Conservation (phyloP, 2,113 vertebrate species). For the Thymallus thymallus region DNA sequence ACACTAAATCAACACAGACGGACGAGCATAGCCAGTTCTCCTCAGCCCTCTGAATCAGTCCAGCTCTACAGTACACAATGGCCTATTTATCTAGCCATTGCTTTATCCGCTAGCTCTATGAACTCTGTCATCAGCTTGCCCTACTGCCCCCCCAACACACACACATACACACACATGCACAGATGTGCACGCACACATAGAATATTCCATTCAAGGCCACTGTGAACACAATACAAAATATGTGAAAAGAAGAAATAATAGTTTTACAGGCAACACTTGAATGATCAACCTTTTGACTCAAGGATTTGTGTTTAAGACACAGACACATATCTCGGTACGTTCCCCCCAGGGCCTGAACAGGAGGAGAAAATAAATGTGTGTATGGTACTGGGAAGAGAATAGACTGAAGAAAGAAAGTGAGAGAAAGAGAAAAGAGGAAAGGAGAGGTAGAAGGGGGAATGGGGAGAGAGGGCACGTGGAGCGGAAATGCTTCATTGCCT, state of each 20-base stretch:
- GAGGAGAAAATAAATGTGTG: constrained; percentile 2
- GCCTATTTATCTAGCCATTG: constrained; percentile 38
- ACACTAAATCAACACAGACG: constrained; percentile 48
- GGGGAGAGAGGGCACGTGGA: constrained; percentile 49
- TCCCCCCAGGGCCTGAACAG: constrained; percentile 29
- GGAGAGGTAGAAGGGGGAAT: not conserved
- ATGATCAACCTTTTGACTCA: constrained; percentile 42
- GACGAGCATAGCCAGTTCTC: constrained; percentile 31
- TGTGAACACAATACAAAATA: not conserved
- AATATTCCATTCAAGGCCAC: constrained; percentile 21
- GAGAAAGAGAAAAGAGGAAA: constrained; percentile 27
- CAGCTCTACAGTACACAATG: constrained; percentile 37
- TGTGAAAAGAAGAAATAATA: constrained; percentile 11
- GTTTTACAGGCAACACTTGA: constrained; percentile 36
- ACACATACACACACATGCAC: constrained; percentile 24
- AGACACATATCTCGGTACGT: constrained; percentile 27
- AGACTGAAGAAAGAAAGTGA: not conserved
- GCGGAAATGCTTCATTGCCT: constrained; percentile 61
- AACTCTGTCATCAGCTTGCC: constrained; percentile 9
- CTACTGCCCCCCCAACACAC: constrained; percentile 23
- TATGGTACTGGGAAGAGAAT: not conserved
- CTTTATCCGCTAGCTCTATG: constrained; percentile 26
- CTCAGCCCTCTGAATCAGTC: constrained; percentile 22
- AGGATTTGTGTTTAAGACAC: constrained; percentile 48
- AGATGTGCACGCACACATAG: constrained; percentile 12